Evolutionary conservation across 2,797 vertebrate species (phyloP).

Genomic region (Gephyroberyx darwinii): DNA sequence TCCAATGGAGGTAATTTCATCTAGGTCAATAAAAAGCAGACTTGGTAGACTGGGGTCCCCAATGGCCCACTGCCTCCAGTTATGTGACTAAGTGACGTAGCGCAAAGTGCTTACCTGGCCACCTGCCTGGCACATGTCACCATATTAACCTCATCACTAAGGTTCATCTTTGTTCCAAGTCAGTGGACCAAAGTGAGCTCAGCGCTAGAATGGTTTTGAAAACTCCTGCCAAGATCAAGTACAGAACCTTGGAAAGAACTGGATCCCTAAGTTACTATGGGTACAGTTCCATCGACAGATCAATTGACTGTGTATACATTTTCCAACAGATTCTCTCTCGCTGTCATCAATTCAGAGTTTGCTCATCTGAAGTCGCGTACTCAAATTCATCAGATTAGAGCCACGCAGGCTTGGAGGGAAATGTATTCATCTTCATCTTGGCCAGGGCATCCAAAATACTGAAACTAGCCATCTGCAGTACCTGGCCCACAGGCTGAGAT

Average conservation of each 20-base stretch:
- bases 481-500: background rate
- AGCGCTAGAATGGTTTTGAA: too few relatives aligned
- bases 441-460: background rate
- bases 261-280: too few relatives aligned
- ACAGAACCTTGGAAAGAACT: too few relatives aligned
- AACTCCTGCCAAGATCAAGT: too few relatives aligned
- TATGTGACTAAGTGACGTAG: background rate
- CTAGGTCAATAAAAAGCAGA: background rate
- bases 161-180: too few relatives aligned
- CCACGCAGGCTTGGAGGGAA: background rate
- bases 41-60: constrained; percentile 23
- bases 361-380: too few relatives aligned
- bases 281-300: too few relatives aligned
- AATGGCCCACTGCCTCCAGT: constrained; percentile 32
- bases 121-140: background rate
- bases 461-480: background rate
- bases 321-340: background rate
- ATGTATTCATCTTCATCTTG: background rate
- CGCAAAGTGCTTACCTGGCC: background rate
- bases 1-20: background rate
- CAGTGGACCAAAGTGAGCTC: too few relatives aligned
- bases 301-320: background rate
- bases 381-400: background rate
- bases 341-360: background rate
- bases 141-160: background rate